A percentile compares a stretch with the other conserved stretches of the same genome.
phyloP scores from a whole-genome alignment of 2,797 vertebrate species.

The Enoplosus armatus region DNA sequence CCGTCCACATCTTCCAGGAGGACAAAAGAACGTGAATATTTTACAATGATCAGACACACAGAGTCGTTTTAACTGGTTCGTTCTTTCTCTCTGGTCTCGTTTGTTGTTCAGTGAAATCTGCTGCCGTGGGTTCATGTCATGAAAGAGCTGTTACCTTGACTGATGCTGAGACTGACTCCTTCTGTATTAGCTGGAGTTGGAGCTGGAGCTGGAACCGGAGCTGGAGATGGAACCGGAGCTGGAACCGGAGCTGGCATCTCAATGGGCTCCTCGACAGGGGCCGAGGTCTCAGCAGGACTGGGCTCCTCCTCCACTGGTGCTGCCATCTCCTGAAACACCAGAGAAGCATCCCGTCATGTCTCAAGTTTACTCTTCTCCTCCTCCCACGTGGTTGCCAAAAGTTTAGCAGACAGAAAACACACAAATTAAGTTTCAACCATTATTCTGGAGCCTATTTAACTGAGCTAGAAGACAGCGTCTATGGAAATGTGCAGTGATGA shows the following conservation, averaged over 20 bases:
- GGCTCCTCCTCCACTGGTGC: conserved; percentile 65
- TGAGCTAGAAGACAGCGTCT: background rate
- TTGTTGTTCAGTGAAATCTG: background rate
- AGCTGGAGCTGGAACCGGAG: background rate
- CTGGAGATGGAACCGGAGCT: background rate
- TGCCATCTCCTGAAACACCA: conserved; percentile 60
- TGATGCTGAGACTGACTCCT: conserved; percentile 74
- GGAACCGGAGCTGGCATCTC: conserved; percentile 15
- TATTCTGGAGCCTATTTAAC: background rate
- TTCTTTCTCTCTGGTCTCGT: background rate
- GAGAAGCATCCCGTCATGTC: background rate
- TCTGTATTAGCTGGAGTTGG: conserved; percentile 62
- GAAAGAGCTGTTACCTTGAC: conserved; percentile 63
- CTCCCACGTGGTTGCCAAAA: no score
- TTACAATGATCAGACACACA: background rate
- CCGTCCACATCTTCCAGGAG: conserved; percentile 90
- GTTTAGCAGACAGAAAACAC: no score
- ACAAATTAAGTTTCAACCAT: no score
- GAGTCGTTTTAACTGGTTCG: background rate
- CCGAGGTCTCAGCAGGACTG: conserved; percentile 47
- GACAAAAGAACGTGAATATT: background rate
- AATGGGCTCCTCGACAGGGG: conserved; percentile 1
- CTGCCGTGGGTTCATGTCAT: background rate
- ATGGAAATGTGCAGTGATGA: background rate
- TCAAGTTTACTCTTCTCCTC: background rate